Conservation (phyloP, 2,113 vertebrate species). For the Carassius carassius region DNA sequence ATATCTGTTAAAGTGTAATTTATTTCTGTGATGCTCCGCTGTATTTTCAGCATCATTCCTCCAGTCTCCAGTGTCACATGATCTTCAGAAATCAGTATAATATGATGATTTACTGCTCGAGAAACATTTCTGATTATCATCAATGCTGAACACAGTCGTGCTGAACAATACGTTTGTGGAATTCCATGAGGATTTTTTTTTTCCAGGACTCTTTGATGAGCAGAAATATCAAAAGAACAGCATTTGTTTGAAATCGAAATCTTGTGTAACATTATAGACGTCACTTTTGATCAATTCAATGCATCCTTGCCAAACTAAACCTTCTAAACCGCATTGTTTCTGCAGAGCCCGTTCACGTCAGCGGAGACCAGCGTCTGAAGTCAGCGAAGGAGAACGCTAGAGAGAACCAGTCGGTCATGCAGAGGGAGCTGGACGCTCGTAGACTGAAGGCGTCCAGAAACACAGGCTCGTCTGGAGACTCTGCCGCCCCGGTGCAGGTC, state of each 20-base stretch:
- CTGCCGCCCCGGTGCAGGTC: slow-evolving; percentile 58
- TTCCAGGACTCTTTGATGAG: background rate
- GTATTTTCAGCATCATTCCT: background rate
- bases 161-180: background rate
- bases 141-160: background rate
- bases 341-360: slow-evolving; percentile 72
- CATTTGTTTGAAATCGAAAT: background rate
- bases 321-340: background rate
- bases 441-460: slow-evolving; percentile 44
- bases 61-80: background rate
- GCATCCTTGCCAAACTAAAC: background rate
- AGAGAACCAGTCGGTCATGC: slow-evolving; percentile 79
- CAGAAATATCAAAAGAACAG: background rate
- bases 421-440: slow-evolving; percentile 79
- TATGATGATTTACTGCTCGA: background rate
- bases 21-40: background rate
- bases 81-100: background rate
- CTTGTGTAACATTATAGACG: background rate
- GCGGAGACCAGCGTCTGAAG: slow-evolving; percentile 86
- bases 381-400: slow-evolving; percentile 81
- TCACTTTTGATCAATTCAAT: background rate
- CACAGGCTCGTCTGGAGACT: background rate
- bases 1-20: background rate
- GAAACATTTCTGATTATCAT: background rate
- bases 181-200: background rate